Base-by-base conservation (phyloP, 1,140 invertebrate species). In the Antheraea mylitta region DNA sequence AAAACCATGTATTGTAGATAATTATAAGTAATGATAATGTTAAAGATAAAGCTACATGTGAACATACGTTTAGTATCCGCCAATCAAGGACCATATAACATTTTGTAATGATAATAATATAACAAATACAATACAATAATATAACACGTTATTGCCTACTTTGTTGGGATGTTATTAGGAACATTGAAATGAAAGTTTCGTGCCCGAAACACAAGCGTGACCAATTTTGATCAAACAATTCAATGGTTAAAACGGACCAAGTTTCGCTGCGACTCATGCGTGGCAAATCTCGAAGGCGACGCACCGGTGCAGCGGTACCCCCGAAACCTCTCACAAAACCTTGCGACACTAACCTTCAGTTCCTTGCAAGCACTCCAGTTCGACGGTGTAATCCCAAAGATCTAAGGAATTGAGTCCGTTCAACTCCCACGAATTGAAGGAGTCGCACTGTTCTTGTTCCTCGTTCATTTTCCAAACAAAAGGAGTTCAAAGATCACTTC, bases 341-440 rank as follows among this genome's bases (percentile, higher is more conserved):
- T 89, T 87, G 82, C 81, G 74, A 78, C 77, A 89, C 85, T 84
- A 87, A 96, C 95, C 95, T 95, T 96, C 93, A 68, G 94, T 94
- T 75, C 95, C 94, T 83, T 95, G 94, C 75, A 97, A 93, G 88
- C 95, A 96, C 86, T 96, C 96, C 80, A 97, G 85, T 83, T 97
- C 96, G 71, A 97, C 95, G 18, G 95, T 95, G 83, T 96, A 97
- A 93, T 96, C 96, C 96, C 96, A 97, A 79, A 94, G 94, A 78
- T 96, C 96, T 83, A 97, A 86, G 4, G 96, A 96, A 80, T 94
- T 96, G 67, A 95, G 88, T 67, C 94, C 92, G 79, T 91, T 93
- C 72, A 89, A 79, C 78, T 93, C 92, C 92, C 92, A 93, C 18
- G 91, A 91, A 75, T 91, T 92, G 76, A 91, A 82, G 45, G 90